Base-by-base conservation (phyloP, 1,140 invertebrate species). In the Ips typographus region DNA sequence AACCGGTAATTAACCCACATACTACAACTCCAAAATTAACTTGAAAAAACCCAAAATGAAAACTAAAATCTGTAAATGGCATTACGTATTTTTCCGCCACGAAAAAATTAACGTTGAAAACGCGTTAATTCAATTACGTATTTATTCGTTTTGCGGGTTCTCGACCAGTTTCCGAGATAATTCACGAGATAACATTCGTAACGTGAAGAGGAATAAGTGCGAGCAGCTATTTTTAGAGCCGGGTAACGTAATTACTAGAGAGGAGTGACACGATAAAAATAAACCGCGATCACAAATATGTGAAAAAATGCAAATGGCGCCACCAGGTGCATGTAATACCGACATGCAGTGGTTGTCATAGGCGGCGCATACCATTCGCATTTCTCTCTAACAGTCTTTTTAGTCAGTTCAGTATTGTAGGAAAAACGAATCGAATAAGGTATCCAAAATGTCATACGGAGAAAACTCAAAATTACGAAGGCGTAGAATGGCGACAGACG, bases 271-370 rank as follows among this genome's bases (percentile, higher is more conserved):
- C 49, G 63, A 38, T 65, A 65, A 65, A 65, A 65, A 65, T 65
- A 65, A 65, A 65, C 63, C 63, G 49, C 63, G 51, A 65, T 65
- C 51, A 55, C 63, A 42, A 65, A 53, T 65, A 65, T 56, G 53
- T 53, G 63, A 65, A 62, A 65, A 65, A 65, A 65, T 65, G 47
- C 49, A 55, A 65, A 65, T 65, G 63, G 63, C 63, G 63, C 63
- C 63, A 65, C 57, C 63, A 55, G 63, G 63, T 65, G 53, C 63
- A 65, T 22, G 22, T 65, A 47, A 63, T 41, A 49, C 22, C n/a
- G 47, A 63, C 60, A 37, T 56, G 53, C 53, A 56, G 53, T 8
- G 47, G 47, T 22, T 49, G 22, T 7, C 47, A 49, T 49, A 49
- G 47, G 47, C 47, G 47, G 47, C 7, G 47, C 7, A 49, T 22